Evolutionary conservation across 2,797 vertebrate genomes (phyloP), one percentile per base, ranked within the genome.

Genomic region (Poeciliopsis gracilis): DNA sequence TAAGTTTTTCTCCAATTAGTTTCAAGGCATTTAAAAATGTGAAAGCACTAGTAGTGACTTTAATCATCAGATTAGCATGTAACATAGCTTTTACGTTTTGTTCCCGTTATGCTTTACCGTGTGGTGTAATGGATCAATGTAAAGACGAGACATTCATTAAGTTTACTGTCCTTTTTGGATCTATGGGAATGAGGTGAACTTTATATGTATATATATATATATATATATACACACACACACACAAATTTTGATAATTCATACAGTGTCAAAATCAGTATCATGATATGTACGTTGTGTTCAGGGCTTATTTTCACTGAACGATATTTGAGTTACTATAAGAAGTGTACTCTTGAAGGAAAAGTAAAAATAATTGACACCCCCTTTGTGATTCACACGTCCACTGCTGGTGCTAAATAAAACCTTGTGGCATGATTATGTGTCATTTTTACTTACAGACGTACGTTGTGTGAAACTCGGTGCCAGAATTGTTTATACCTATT

Each of bases 371-470:
- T 72, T 61, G 63, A 10, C 63, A 74, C 70, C 77, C 70, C 82
- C 51, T 61, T 78, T 86, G 70, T 82, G 80, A 87, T 82, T 87
- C 76, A 82, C 76, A 83, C 70, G 79, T 88, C 70, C 41, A 82
- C 75, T 89, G 67, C 51, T 81, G 90, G 90, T 92, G 91, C 90
- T 89, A 79, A 84, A 79, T 66, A 86, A 71, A 53, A 72, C 38
- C n/a, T 45, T 70, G 25, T 70, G 67, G 67, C 46, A 75, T 12
- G 59, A 16, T 38, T 76, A 61, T 51, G 28, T 69, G 72, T 67
- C 80, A 71, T 79, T 70, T 73, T 78, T 87, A 77, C 83, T 77
- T 76, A 73, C 75, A 81, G 79, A 69, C 78, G 70, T 49, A 78
- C 55, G 69, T 77, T 87, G 77, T 82, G 89, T 81, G 86, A 1